Conservation (phyloP, 1,140 invertebrate species). For the Tribolium madens region DNA sequence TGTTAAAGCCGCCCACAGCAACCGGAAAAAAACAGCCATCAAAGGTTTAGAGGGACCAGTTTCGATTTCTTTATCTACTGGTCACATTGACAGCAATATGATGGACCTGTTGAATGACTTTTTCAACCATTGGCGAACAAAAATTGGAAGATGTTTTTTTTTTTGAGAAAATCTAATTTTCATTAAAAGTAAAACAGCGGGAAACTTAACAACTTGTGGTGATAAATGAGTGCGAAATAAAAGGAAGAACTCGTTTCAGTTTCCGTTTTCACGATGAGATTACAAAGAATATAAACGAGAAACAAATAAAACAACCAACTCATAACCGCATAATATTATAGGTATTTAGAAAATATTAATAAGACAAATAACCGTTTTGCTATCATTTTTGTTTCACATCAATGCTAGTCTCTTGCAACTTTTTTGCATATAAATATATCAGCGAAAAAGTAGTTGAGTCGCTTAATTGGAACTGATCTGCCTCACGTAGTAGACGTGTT, state of each 20-base stretch:
- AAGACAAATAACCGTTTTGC: neutral
- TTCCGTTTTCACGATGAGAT: neutral
- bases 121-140: neutral
- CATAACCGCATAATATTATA: neutral
- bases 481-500: neutral
- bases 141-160: too few species aligned
- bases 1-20: neutral
- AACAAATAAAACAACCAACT: neutral
- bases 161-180: constrained; percentile 25
- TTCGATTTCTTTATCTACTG: constrained; percentile 2
- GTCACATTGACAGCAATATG: constrained; percentile 13
- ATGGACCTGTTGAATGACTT: constrained; percentile 28
- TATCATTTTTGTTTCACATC: neutral
- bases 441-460: too few species aligned
- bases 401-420: too few species aligned
- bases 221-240: constrained; percentile 16
- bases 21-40: constrained; percentile 1
- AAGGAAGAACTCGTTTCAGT: constrained; percentile 3
- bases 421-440: too few species aligned
- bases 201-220: neutral
- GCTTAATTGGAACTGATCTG: neutral
- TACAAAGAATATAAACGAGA: neutral
- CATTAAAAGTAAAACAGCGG: constrained; percentile 5
- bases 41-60: neutral
- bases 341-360: neutral